These are phyloP conservation scores for Delichon dasypus DNA, from an alignment of 2,797 vertebrate genomes.

Conservation along the genomic window DNA sequence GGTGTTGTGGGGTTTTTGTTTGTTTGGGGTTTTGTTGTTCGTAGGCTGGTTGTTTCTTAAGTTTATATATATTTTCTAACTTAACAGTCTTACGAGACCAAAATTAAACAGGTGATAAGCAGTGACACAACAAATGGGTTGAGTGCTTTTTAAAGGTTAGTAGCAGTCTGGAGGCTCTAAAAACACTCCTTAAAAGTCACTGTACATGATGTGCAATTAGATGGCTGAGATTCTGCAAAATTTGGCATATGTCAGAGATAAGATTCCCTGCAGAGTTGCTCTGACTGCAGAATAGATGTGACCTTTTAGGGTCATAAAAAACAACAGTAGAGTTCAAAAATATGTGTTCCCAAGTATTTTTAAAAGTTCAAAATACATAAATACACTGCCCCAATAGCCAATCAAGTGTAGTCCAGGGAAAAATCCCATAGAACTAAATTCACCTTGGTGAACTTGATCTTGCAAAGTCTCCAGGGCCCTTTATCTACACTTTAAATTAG, in stretches of 20 bases:
- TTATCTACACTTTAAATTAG: neutral
- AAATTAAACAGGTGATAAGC: neutral
- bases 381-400: neutral
- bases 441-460: neutral
- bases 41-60: neutral
- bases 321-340: neutral
- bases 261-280: slow-evolving; percentile 10
- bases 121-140: neutral
- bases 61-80: neutral
- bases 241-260: slow-evolving; percentile 29
- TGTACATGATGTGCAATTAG: slow-evolving; percentile 44
- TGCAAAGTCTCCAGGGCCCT: neutral
- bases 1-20: neutral
- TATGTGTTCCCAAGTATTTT: neutral
- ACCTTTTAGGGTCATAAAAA: slow-evolving; percentile 13
- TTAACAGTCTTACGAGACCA: neutral
- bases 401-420: neutral
- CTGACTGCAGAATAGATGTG: slow-evolving; percentile 22
- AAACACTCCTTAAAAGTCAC: slow-evolving; percentile 46
- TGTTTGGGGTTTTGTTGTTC: neutral
- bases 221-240: slow-evolving; percentile 38
- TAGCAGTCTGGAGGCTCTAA: neutral
- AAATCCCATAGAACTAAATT: neutral
- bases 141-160: slow-evolving; percentile 57
- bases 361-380: neutral